Percentiles rank a stretch among this genome's conserved stretches.
Conservation (phyloP, 2,113 vertebrate species). For the Phylloscopus trochiloides region DNA sequence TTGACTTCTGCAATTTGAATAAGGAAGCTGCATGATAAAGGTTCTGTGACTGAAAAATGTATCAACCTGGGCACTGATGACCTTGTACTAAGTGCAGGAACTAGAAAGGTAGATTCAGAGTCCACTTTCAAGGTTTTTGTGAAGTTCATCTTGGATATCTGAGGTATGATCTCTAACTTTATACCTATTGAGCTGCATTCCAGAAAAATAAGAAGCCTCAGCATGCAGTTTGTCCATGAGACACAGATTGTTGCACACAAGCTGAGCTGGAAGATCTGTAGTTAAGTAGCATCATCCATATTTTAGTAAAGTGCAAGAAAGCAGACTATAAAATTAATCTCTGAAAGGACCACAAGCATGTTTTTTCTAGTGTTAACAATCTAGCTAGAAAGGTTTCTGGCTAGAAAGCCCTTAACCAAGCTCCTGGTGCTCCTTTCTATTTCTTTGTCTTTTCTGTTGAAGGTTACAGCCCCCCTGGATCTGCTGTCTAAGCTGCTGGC, state of each 20-base stretch:
- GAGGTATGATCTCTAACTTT: not conserved
- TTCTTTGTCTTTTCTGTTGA: not conserved
- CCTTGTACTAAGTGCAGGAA: not conserved
- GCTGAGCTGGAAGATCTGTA: not conserved
- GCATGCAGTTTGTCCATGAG: not conserved
- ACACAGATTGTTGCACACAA: not conserved
- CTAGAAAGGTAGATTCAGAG: not conserved
- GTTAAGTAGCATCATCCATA: not conserved
- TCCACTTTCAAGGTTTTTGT: not conserved
- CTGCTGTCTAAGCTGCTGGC: not conserved
- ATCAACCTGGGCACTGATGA: not conserved
- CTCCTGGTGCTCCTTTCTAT: not conserved
- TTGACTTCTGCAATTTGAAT: not conserved
- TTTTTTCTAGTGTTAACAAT: not conserved
- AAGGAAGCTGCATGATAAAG: not conserved
- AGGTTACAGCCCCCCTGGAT: not conserved
- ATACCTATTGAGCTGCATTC: not conserved
- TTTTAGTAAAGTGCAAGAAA: not conserved
- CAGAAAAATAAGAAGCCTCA: not conserved
- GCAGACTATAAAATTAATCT: not conserved
- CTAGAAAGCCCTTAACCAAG: not conserved
- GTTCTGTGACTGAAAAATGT: not conserved
- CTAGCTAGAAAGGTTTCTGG: not conserved
- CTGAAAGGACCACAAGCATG: not conserved
- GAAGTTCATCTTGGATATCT: not conserved